Conservation (phyloP, 2,888 invertebrate genomes). For the Pollenia angustigena region DNA sequence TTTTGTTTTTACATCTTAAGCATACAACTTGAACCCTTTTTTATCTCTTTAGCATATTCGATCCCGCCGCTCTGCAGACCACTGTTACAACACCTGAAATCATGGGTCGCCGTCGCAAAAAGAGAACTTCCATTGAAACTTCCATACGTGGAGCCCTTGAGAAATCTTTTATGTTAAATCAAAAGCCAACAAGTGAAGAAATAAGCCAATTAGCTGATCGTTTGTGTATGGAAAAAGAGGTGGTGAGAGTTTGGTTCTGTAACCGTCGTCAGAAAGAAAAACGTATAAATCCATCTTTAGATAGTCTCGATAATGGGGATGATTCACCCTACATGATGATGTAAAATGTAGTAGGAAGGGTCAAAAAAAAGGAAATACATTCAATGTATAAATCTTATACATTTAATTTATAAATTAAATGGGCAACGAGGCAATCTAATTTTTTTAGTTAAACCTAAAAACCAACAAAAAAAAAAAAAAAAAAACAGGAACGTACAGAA, state of each 20-base stretch:
- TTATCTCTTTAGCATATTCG: slow-evolving; percentile 79
- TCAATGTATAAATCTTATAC: neutral
- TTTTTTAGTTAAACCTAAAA: slow-evolving; percentile 38
- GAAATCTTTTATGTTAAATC: slow-evolving; percentile 96
- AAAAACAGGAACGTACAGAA: neutral
- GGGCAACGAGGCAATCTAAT: slow-evolving; percentile 70
- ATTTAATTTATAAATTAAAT: neutral
- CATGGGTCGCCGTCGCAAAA: slow-evolving; percentile 96
- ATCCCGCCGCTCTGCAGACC: slow-evolving; percentile 86
- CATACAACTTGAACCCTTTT: neutral
- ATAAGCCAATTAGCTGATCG: slow-evolving; percentile 96
- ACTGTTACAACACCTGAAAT: slow-evolving; percentile 93
- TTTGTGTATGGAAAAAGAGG: slow-evolving; percentile 98
- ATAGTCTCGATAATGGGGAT: slow-evolving; percentile 87
- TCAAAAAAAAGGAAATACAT: neutral
- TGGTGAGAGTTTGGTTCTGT: slow-evolving; percentile 97
- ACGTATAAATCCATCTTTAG: slow-evolving; percentile 94
- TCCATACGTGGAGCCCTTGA: slow-evolving; percentile 97
- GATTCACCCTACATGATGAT: slow-evolving; percentile 82
- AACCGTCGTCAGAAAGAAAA: slow-evolving; percentile 98
- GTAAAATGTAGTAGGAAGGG: slow-evolving; percentile 44
- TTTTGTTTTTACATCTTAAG: no score
- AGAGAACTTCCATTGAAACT: slow-evolving; percentile 97
- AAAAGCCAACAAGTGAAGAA: slow-evolving; percentile 98
- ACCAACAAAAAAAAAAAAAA: slow-evolving; percentile 6